Evolutionary conservation across 2,113 vertebrate genomes (phyloP).

Genomic region (Polypterus bichir): DNA sequence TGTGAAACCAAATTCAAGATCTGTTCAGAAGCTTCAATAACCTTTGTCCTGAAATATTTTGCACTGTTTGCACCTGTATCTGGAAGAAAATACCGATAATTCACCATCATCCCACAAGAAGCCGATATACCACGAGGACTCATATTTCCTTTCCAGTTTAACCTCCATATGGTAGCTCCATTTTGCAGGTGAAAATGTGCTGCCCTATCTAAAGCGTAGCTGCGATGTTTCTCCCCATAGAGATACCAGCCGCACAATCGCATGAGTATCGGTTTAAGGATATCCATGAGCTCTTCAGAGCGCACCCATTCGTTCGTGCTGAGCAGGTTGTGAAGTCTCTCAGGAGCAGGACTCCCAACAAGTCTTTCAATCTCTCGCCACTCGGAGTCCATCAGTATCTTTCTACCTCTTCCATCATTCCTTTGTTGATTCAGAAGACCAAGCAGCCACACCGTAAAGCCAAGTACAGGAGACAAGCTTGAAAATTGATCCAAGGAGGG

Average conservation of each 20-base stretch:
- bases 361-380: slow-evolving; percentile 53
- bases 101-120: slow-evolving; percentile 89
- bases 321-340: slow-evolving; percentile 60
- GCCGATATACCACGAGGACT: slow-evolving; percentile 67
- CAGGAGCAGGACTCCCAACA: slow-evolving; percentile 33
- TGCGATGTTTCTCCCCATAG: slow-evolving; percentile 81
- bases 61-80: slow-evolving; percentile 63
- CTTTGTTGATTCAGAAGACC: slow-evolving; percentile 58
- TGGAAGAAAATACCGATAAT: slow-evolving; percentile 82
- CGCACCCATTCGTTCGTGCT: slow-evolving; percentile 65
- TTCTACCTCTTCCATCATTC: slow-evolving; percentile 49
- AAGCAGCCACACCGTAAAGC: slow-evolving; percentile 83
- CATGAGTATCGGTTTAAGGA: slow-evolving; percentile 62
- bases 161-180: slow-evolving; percentile 78
- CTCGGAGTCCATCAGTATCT: slow-evolving; percentile 68
- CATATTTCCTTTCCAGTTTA: slow-evolving; percentile 86
- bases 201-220: slow-evolving; percentile 82
- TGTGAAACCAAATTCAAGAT: slow-evolving; percentile 75
- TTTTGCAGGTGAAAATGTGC: slow-evolving; percentile 96
- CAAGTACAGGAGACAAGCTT: slow-evolving; percentile 87
- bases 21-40: slow-evolving; percentile 71
- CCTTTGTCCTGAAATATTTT: slow-evolving; percentile 62
- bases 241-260: slow-evolving; percentile 90
- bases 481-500: slow-evolving; percentile 75
- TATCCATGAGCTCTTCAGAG: slow-evolving; percentile 46